Percentiles rank a stretch among this genome's conserved stretches.
phyloP scores from a whole-genome alignment of 2,888 invertebrate genomes.

The Archips crataeganus region DNA sequence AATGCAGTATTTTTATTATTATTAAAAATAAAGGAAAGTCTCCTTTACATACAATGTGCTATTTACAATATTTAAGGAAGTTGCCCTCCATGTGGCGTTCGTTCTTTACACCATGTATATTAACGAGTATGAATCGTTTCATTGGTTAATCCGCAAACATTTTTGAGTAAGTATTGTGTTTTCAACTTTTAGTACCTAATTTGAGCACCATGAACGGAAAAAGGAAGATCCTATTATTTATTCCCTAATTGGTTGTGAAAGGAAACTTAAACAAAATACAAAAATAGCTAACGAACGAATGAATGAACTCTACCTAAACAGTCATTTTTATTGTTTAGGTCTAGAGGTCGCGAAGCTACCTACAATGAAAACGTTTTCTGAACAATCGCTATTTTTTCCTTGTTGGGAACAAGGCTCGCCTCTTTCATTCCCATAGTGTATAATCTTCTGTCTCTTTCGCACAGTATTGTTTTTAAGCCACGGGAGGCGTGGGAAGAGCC shows the following conservation, averaged over 20 bases:
- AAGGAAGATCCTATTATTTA: not conserved
- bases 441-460: conserved; percentile 48
- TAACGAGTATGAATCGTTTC: no score
- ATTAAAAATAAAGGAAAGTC: no score
- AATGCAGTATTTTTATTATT: no score
- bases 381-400: conserved; percentile 61
- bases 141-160: no score
- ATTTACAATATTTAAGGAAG: no score
- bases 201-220: not conserved
- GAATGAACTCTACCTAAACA: conserved; percentile 33
- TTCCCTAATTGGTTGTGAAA: conserved; percentile 10
- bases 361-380: conserved; percentile 55
- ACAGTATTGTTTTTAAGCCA: conserved; percentile 54
- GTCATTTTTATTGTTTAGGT: conserved; percentile 33
- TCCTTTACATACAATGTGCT: no score
- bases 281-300: conserved; percentile 21
- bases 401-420: conserved; percentile 56
- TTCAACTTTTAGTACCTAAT: no score
- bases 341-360: conserved; percentile 50
- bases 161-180: no score
- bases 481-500: conserved; percentile 57
- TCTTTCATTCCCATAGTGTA: conserved; percentile 50
- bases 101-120: no score
- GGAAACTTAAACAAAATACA: conserved; percentile 19
- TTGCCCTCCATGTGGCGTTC: no score